Percentiles rank a stretch among this genome's conserved stretches.
Conservation (phyloP, 2,888 invertebrate species). For the Lasioglossum calceatum region DNA sequence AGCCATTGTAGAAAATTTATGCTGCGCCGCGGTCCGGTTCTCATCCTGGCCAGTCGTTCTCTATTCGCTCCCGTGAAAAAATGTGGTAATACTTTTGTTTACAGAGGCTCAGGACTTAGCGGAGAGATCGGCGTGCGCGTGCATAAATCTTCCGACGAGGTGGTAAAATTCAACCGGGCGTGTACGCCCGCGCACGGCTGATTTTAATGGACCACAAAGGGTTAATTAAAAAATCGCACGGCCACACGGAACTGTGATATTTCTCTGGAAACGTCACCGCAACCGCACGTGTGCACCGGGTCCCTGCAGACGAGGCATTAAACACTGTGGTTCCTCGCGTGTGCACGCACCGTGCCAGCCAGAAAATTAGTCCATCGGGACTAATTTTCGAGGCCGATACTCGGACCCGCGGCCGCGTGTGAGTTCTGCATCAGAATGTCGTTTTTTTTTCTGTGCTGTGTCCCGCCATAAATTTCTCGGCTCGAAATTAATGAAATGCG, state of each 20-base stretch:
- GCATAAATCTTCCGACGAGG: constrained; percentile 14
- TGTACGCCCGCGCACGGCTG: constrained; percentile 31
- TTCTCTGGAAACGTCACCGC: constrained; percentile 53
- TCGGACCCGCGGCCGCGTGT: neutral
- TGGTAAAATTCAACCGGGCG: constrained; percentile 25
- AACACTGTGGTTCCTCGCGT: constrained; percentile 53
- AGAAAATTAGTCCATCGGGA: constrained; percentile 64
- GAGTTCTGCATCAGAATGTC: constrained; percentile 29
- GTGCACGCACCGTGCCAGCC: constrained; percentile 41
- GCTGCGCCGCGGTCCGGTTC: neutral
- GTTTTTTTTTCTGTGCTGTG: neutral
- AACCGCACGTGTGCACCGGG: constrained; percentile 45
- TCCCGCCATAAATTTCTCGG: neutral
- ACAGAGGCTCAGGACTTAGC: neutral
- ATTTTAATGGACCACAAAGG: constrained; percentile 61
- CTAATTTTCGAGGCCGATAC: constrained; percentile 61
- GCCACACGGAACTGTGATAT: constrained; percentile 38
- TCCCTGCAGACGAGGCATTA: constrained; percentile 54
- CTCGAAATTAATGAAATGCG: neutral
- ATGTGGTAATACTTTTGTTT: neutral
- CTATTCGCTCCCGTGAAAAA: neutral
- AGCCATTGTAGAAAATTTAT: neutral
- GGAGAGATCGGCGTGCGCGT: neutral
- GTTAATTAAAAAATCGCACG: constrained; percentile 67
- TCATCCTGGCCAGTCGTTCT: neutral